Percentiles rank a stretch among this genome's conserved stretches.
These are phyloP conservation scores for Rhyacichthys aspro DNA, from an alignment of 2,797 vertebrate species.

Conservation along the genomic window DNA sequence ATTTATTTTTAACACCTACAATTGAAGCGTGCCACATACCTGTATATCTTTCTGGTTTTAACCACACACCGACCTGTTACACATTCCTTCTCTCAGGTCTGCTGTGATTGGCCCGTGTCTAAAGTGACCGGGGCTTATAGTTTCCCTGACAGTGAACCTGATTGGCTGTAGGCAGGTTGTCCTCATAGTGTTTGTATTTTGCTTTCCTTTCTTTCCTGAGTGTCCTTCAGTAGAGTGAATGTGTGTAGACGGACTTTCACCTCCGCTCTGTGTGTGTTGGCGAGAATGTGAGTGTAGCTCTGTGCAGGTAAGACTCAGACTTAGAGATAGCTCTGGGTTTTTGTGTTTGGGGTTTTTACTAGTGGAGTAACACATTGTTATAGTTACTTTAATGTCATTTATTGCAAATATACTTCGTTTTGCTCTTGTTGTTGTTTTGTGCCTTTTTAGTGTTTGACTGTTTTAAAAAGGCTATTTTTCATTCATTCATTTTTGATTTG, in stretches of 20 bases:
- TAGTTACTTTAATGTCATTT: too few relatives aligned
- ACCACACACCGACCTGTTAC: constrained; percentile 36
- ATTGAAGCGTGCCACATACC: not conserved
- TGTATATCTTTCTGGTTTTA: not conserved
- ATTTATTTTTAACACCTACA: not conserved
- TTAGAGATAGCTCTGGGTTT: not conserved
- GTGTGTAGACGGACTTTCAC: constrained; percentile 22
- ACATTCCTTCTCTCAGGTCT: constrained; percentile 34
- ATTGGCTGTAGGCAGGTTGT: constrained; percentile 48
- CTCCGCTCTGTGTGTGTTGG: constrained; percentile 10
- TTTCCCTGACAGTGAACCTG: constrained; percentile 26
- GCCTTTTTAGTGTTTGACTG: too few relatives aligned
- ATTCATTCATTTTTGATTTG: too few relatives aligned
- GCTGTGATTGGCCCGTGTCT: constrained; percentile 57
- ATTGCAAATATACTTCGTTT: too few relatives aligned
- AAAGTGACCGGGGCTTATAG: constrained; percentile 37
- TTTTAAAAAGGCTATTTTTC: too few relatives aligned
- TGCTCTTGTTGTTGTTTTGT: too few relatives aligned
- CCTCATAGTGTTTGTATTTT: constrained; percentile 1
- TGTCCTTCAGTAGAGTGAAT: constrained; percentile 13
- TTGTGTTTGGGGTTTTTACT: not conserved
- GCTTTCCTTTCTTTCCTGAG: constrained; percentile 46
- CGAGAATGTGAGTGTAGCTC: constrained; percentile 6
- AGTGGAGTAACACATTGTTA: too few relatives aligned
- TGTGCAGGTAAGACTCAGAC: constrained; percentile 50